Percentiles rank a stretch among this genome's conserved stretches.
These are phyloP conservation scores for Drosophila macrospina DNA, from an alignment of 2,888 invertebrate species.

Conservation along the genomic window DNA sequence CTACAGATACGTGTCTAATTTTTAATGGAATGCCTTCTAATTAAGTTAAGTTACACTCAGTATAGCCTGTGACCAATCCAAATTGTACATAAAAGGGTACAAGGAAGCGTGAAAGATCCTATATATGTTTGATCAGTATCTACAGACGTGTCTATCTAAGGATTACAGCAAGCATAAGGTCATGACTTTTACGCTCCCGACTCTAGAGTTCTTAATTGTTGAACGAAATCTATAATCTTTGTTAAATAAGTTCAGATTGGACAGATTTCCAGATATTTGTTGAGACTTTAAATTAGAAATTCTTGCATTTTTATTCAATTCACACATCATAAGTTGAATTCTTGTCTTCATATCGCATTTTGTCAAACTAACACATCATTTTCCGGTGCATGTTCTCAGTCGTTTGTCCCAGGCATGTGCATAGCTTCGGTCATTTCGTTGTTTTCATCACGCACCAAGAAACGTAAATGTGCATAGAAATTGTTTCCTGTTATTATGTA, in stretches of 20 bases:
- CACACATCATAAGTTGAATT: neutral
- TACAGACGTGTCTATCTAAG: too few relatives aligned
- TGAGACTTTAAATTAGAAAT: too few relatives aligned
- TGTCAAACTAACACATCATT: constrained; percentile 76
- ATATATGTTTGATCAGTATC: too few relatives aligned
- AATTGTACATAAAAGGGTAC: too few relatives aligned
- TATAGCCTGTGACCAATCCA: too few relatives aligned
- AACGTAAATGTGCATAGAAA: constrained; percentile 62
- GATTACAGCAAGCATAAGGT: too few relatives aligned
- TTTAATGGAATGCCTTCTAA: constrained; percentile 45
- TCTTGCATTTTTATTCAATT: neutral
- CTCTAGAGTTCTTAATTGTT: too few relatives aligned
- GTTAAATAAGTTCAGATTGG: too few relatives aligned
- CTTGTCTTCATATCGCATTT: constrained; percentile 54
- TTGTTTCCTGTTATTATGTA: constrained; percentile 79
- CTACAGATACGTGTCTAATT: constrained; percentile 41
- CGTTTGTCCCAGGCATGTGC: neutral
- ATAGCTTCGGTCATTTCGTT: constrained; percentile 9
- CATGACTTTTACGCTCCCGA: too few relatives aligned
- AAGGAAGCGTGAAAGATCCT: too few relatives aligned
- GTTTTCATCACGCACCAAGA: constrained; percentile 62
- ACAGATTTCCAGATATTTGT: too few relatives aligned
- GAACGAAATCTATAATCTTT: too few relatives aligned
- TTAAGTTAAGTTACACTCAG: constrained; percentile 13
- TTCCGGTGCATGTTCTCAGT: constrained; percentile 58